Conservation (phyloP, 2,113 vertebrate genomes). For the Micronycteris hirsuta region DNA sequence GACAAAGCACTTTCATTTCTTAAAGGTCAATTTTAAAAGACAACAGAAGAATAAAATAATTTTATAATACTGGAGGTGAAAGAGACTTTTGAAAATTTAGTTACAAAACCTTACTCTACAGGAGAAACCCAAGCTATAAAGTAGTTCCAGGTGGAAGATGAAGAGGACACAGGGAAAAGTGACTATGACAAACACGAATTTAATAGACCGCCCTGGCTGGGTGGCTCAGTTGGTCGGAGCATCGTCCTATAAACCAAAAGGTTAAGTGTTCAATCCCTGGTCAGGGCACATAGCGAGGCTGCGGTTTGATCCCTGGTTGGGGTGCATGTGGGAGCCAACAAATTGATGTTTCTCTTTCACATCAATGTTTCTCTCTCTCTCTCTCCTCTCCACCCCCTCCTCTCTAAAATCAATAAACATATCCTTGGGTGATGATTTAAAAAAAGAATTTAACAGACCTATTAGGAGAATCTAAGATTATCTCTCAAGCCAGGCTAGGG, state of each 20-base stretch:
- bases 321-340: no score
- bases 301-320: no score
- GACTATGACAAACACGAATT: not conserved
- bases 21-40: not conserved
- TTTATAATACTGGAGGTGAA: not conserved
- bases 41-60: not conserved
- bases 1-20: not conserved
- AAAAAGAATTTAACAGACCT: not conserved
- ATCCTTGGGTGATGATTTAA: no score
- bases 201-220: not conserved
- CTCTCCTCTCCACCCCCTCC: no score
- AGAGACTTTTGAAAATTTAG: not conserved
- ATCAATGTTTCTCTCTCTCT: no score
- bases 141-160: not conserved
- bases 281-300: no score
- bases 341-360: no score
- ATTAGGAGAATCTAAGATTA: not conserved
- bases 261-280: no score
- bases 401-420: no score
- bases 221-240: no score
- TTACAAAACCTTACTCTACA: not conserved
- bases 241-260: no score
- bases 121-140: not conserved
- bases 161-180: not conserved
- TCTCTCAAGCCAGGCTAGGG: not conserved